These are phyloP conservation scores for Drosophila kuntzei DNA, from an alignment of 2,888 invertebrate species.

Conservation along the genomic window DNA sequence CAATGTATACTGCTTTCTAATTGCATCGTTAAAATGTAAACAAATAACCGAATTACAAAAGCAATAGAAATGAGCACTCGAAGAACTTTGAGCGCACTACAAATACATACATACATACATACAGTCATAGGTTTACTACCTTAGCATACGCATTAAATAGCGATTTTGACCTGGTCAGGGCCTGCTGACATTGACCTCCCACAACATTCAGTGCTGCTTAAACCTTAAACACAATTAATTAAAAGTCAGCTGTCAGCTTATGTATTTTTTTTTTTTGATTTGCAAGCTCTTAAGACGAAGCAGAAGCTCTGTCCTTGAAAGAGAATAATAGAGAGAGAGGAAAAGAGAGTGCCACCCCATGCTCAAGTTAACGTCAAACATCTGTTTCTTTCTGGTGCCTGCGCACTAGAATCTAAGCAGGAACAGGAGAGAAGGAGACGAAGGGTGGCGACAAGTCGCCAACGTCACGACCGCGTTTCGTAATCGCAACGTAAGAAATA, in stretches of 20 bases:
- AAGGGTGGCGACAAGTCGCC: constrained; percentile 20
- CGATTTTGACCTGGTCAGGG: constrained; percentile 25
- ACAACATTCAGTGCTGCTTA: constrained; percentile 12
- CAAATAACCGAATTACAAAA: constrained; percentile 4
- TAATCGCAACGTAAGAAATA: constrained; percentile 45
- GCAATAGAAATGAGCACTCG: constrained; percentile 4
- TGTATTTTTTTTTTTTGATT: neutral
- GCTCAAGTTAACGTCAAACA: constrained; percentile 34
- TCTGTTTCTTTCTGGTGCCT: constrained; percentile 40
- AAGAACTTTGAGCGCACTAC: constrained; percentile 16
- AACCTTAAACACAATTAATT: constrained; percentile 27
- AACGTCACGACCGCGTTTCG: constrained; percentile 58
- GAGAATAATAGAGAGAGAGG: neutral
- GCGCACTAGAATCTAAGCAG: constrained; percentile 39
- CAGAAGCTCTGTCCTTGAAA: constrained; percentile 40
- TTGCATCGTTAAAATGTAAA: constrained; percentile 7
- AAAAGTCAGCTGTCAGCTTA: constrained; percentile 45
- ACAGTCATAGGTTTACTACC: neutral
- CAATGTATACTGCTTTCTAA: constrained; percentile 12
- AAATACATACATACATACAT: neutral
- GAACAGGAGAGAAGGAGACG: constrained; percentile 1
- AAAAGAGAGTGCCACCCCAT: neutral
- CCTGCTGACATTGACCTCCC: constrained; percentile 53
- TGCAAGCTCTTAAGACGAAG: constrained; percentile 10
- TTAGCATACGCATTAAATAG: neutral